phyloP scores from a whole-genome alignment of 1,140 invertebrate species.

The Palaemon carinicauda region DNA sequence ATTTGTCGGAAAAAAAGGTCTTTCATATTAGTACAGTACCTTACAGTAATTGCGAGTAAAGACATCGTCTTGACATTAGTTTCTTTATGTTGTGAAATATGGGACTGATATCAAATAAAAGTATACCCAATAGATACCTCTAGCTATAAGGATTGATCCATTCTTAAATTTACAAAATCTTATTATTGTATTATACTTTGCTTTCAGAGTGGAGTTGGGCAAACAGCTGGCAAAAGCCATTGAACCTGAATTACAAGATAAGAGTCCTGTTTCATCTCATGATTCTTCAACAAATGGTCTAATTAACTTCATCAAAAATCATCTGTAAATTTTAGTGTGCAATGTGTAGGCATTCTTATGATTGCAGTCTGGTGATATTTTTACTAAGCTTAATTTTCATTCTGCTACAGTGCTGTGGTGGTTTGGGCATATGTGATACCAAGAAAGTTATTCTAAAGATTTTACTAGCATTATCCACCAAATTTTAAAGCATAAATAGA shows the following conservation, averaged over 20 bases:
- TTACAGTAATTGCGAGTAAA: no score
- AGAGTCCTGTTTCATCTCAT: constrained; percentile 72
- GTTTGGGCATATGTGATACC: not conserved
- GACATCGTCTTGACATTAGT: no score
- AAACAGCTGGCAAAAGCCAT: constrained; percentile 98
- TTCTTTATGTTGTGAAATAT: no score
- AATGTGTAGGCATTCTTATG: not conserved
- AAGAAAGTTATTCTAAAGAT: no score
- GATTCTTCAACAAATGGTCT: constrained; percentile 94
- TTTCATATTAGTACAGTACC: no score
- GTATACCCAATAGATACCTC: no score
- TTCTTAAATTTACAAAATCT: no score
- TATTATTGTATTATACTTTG: not conserved
- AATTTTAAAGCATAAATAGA: no score
- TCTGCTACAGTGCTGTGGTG: not conserved
- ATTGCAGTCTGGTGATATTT: not conserved
- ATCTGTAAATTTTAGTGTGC: constrained; percentile 54
- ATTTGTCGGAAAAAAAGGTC: no score
- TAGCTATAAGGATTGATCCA: no score
- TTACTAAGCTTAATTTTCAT: not conserved
- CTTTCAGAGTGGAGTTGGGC: constrained; percentile 88
- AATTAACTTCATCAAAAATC: constrained; percentile 89
- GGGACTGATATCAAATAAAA: no score
- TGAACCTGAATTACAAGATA: constrained; percentile 84
- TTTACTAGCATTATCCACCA: no score